These are phyloP conservation scores for Sialis lutaria DNA, from an alignment of 2,888 invertebrate species.

Conservation along the genomic window DNA sequence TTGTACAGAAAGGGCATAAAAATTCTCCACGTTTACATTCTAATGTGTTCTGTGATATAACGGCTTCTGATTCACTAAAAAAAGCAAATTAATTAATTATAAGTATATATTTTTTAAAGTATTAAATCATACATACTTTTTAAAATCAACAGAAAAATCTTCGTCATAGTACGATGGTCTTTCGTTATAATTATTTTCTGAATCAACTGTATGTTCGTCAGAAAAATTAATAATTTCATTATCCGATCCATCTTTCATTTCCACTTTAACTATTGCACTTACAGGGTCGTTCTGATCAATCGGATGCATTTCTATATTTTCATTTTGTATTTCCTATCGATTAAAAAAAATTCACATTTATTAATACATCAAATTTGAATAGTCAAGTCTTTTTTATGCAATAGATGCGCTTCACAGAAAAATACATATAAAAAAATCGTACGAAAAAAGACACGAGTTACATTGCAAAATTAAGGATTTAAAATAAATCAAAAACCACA, in stretches of 20 bases:
- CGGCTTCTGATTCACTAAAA: not conserved
- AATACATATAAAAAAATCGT: too few relatives aligned
- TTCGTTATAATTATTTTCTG: not conserved
- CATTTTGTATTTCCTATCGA: too few relatives aligned
- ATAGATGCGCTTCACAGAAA: too few relatives aligned
- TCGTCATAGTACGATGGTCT: not conserved
- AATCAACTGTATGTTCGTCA: not conserved
- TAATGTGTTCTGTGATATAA: constrained; percentile 1
- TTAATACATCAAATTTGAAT: too few relatives aligned
- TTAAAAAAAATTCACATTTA: too few relatives aligned
- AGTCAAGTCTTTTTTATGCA: too few relatives aligned
- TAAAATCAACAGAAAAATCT: too few relatives aligned
- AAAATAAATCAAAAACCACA: too few relatives aligned
- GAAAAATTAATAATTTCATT: not conserved
- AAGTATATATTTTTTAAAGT: not conserved
- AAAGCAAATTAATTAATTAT: not conserved
- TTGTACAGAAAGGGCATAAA: constrained; percentile 1
- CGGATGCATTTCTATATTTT: not conserved
- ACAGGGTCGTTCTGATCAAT: not conserved
- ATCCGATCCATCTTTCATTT: constrained; percentile 1
- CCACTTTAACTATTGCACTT: not conserved
- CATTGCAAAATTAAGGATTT: too few relatives aligned
- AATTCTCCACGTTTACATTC: constrained; percentile 4
- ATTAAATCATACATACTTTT: not conserved
- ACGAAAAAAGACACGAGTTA: too few relatives aligned